These are phyloP conservation scores for Pteronotus mesoamericanus DNA, from an alignment of 2,797 vertebrate species.

Conservation along the genomic window DNA sequence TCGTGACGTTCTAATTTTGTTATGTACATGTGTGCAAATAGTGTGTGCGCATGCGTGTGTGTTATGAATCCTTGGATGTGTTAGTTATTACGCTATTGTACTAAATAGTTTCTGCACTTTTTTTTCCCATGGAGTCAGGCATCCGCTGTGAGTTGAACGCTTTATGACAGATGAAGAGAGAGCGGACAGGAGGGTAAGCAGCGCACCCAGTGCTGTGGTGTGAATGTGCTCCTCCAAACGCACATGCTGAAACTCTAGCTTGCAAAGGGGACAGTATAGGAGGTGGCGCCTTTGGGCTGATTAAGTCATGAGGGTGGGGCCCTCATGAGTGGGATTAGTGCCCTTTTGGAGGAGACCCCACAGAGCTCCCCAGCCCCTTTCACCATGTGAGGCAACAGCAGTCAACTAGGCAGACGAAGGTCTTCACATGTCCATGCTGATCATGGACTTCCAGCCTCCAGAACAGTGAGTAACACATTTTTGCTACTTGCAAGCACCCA, in stretches of 20 bases:
- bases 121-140: not conserved
- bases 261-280: not conserved
- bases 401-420: too few species aligned
- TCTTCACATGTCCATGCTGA: too few species aligned
- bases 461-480: not conserved
- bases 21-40: fast-evolving
- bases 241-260: not conserved
- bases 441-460: not conserved
- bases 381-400: too few species aligned
- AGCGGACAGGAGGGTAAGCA: not conserved
- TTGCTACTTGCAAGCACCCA: not conserved
- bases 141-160: not conserved
- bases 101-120: not conserved
- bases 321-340: not conserved
- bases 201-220: not conserved
- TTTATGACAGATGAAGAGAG: not conserved
- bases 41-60: fast-evolving
- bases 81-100: not conserved
- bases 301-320: not conserved
- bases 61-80: not conserved
- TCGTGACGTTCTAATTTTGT: not conserved
- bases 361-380: fast-evolving
- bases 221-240: not conserved
- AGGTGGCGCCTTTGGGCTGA: not conserved
- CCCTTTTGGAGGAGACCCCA: not conserved